A percentile compares a stretch with the other conserved stretches of the same genome.
Evolutionary conservation across 2,113 vertebrate genomes (phyloP).

Genomic region (Cyprichromis sp.): DNA sequence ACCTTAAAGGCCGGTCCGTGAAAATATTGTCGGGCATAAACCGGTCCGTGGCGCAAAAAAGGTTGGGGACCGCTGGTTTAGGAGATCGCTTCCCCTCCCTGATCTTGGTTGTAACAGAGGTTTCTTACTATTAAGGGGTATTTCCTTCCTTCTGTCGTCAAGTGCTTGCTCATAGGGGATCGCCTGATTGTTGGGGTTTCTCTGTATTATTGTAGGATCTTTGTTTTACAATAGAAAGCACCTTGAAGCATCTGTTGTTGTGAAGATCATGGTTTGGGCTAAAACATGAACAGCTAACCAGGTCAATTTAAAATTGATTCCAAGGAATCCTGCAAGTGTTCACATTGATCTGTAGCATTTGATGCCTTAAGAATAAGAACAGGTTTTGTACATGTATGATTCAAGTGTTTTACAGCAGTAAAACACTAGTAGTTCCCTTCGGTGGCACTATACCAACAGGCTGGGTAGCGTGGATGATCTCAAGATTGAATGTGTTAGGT

Average conservation of each 20-base stretch:
- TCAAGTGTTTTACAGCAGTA: background rate
- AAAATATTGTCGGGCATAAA: too few species aligned
- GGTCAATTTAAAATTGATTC: background rate
- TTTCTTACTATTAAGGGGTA: background rate
- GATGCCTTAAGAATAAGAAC: background rate
- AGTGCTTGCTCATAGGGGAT: fast-evolving
- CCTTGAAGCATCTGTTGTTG: background rate
- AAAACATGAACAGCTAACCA: background rate
- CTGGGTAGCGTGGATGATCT: background rate
- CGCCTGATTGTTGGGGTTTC: background rate
- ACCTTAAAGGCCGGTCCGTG: too few species aligned
- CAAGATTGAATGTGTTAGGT: background rate
- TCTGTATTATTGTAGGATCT: background rate
- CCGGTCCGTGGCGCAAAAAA: too few species aligned
- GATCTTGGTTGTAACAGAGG: background rate
- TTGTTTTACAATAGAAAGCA: background rate
- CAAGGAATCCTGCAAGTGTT: background rate
- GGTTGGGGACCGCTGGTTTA: background rate
- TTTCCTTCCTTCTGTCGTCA: background rate
- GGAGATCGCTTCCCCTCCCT: background rate
- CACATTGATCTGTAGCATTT: background rate
- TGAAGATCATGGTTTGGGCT: background rate
- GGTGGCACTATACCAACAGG: background rate
- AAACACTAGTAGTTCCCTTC: background rate
- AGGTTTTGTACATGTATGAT: background rate